Evolutionary conservation across 2,888 invertebrate genomes (phyloP).

Genomic region (Macrophya alboannulata): DNA sequence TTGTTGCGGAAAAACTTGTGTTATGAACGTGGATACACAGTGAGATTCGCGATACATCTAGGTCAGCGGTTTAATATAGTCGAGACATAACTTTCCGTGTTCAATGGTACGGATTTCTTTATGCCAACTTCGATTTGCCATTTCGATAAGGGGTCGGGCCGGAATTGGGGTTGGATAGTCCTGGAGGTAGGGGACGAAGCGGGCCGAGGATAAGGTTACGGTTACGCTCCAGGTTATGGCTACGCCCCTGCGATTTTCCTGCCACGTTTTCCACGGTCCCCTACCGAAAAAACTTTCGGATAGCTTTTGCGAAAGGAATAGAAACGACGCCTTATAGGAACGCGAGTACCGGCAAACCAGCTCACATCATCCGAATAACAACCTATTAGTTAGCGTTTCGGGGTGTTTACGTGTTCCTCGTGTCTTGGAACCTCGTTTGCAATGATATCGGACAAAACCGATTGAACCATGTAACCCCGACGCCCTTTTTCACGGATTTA

Average conservation of each 20-base stretch:
- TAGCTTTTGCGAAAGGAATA: conserved; percentile 40
- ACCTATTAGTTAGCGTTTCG: conserved; percentile 45
- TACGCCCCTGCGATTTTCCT: conserved; percentile 43
- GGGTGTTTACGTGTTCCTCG: conserved; percentile 31
- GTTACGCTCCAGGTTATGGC: conserved; percentile 47
- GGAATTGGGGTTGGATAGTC: conserved; percentile 44
- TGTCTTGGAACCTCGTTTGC: conserved; percentile 32
- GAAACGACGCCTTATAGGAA: conserved; percentile 43
- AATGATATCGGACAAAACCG: conserved; percentile 21
- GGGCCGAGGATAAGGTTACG: conserved; percentile 47
- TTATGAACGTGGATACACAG: not conserved
- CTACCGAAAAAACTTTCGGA: conserved; percentile 50
- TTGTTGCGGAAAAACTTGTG: not conserved
- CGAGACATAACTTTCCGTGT: conserved; percentile 50
- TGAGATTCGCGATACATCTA: conserved; percentile 13
- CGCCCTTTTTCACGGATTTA: not conserved
- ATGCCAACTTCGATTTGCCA: conserved; percentile 53
- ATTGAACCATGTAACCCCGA: not conserved
- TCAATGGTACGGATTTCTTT: conserved; percentile 55
- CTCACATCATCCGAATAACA: conserved; percentile 35
- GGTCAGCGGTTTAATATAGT: conserved; percentile 50
- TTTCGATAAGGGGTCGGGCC: conserved; percentile 50
- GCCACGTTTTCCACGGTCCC: conserved; percentile 18
- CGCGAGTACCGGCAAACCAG: conserved; percentile 23
- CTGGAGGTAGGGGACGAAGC: conserved; percentile 11